phyloP scores from a whole-genome alignment of 1,140 invertebrate genomes.

The Brachionus calyciflorus region DNA sequence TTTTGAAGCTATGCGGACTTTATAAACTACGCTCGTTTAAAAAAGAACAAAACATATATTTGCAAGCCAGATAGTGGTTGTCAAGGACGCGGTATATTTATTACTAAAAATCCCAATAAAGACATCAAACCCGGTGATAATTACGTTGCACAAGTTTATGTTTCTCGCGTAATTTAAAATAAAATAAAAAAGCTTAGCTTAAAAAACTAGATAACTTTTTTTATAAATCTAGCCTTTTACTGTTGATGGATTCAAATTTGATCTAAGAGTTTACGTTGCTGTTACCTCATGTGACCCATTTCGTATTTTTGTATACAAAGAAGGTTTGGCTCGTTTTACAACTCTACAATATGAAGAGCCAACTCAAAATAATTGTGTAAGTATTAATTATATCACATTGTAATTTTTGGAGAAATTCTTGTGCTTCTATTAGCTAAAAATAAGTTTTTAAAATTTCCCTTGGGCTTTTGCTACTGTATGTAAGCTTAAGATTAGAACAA shows the following conservation, averaged over 20 bases:
- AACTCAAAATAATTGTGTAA: constrained; percentile 58
- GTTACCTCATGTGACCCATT: constrained; percentile 63
- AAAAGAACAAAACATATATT: constrained; percentile 75
- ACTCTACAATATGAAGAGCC: constrained; percentile 79
- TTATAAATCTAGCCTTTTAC: constrained; percentile 64
- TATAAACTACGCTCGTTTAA: constrained; percentile 56
- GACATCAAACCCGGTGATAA: constrained; percentile 67
- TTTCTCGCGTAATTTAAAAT: constrained; percentile 6
- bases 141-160: constrained; percentile 46
- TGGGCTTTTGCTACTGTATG: no score
- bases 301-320: constrained; percentile 61
- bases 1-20: constrained; percentile 57
- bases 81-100: constrained; percentile 78
- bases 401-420: no score
- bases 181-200: not conserved
- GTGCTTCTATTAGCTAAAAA: no score
- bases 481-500: no score
- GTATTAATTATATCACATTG: not conserved
- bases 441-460: no score
- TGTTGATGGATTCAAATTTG: constrained; percentile 65
- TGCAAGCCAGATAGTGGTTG: constrained; percentile 82
- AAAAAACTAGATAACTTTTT: no score
- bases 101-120: constrained; percentile 73
- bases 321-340: constrained; percentile 70
- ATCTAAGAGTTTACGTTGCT: constrained; percentile 62